Base-by-base conservation (phyloP, 2,888 invertebrate genomes). In the Ichneumoninae sp. region DNA sequence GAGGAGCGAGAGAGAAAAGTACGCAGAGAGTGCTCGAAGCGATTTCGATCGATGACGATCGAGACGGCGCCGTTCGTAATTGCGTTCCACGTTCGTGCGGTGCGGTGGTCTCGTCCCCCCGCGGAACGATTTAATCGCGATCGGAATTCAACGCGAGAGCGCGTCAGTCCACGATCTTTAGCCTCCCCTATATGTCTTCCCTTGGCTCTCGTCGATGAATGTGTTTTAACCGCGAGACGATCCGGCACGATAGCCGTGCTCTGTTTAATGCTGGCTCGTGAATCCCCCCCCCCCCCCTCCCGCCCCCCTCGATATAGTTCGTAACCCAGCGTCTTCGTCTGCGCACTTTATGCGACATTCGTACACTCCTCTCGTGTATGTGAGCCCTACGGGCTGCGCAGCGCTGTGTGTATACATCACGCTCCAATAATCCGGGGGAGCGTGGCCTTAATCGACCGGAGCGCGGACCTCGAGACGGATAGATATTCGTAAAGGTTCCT, bases 31-130 rank as follows among this genome's bases (percentile, higher is more conserved):
- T 33, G 62, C 62, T 62, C 62, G 62, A 62, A 62, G 62, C 82
- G 82, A 85, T 85, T 82, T 74, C 85, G 80, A 86, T 85, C 82
- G 86, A 86, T 83, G 80, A 84, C 81, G 83, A 84, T 87, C 80
- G 82, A 82, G 83, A 85, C 84, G 83, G 83, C 84, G 85, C 86
- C 84, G 87, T 62, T 71, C 76, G 84, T 87, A 87, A 87, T 86
- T 86, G 86, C 85, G 36, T 69, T 80, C 44, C 26, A 19, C 52
- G 57, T 71, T 60, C 54, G 57, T 81, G 66, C 30, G 13, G 60
- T 60, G 26, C 30, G 30, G 62, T 62, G 30, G 62, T 62, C 33
- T 75, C 78, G 72, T 68, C 54, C 72, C 78, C 57, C 47, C 69
- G 71, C 72, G 69, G 44, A 86, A 82, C 82, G 80, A 86, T 86